Percentiles rank a stretch among this genome's conserved stretches.
These are phyloP conservation scores for Abrostola tripartita DNA, from an alignment of 2,888 invertebrate species.

Conservation along the genomic window DNA sequence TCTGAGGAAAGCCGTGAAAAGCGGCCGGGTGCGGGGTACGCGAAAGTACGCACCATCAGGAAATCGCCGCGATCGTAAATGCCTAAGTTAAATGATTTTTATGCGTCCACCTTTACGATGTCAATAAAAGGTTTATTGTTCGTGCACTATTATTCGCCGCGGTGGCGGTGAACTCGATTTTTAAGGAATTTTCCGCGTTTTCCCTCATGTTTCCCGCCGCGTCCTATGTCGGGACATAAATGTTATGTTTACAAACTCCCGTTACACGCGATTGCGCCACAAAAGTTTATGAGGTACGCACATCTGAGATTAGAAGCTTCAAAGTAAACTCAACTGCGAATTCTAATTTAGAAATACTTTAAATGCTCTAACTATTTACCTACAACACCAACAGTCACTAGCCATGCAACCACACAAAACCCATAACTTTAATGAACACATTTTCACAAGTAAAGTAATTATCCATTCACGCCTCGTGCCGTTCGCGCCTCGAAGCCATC, in stretches of 20 bases:
- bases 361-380: too few species aligned
- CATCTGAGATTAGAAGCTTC: background rate
- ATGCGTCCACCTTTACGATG: conserved; percentile 77
- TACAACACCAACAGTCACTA: background rate
- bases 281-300: conserved; percentile 8
- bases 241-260: conserved; percentile 25
- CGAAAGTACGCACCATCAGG: conserved; percentile 81
- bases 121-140: conserved; percentile 75
- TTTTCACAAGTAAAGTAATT: background rate
- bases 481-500: background rate
- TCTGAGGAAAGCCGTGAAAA: conserved; percentile 83
- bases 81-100: conserved; percentile 76
- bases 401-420: background rate
- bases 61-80: conserved; percentile 79
- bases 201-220: conserved; percentile 22
- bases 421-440: background rate
- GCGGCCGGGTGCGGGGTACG: conserved; percentile 71
- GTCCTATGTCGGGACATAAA: conserved; percentile 22
- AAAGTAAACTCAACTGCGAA: background rate
- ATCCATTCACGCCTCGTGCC: conserved; percentile 13
- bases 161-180: conserved; percentile 57
- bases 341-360: background rate
- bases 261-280: conserved; percentile 13
- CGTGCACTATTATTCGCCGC: conserved; percentile 63
- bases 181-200: conserved; percentile 58